Percentiles rank a stretch among this genome's conserved stretches.
Conservation (phyloP, 2,113 vertebrate genomes). For the Myotis lucifugus region DNA sequence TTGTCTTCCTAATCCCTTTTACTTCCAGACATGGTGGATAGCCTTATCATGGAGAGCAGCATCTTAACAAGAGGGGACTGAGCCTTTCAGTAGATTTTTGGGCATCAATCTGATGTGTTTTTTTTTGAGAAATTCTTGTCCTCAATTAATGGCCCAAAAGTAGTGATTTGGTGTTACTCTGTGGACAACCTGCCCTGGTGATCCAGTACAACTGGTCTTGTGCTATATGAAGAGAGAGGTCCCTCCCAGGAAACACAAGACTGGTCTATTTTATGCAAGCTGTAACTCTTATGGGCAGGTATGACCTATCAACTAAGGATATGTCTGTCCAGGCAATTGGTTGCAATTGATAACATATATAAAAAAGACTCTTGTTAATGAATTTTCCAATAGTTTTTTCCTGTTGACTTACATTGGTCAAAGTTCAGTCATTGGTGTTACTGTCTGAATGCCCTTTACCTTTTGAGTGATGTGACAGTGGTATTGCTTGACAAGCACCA, state of each 20-base stretch:
- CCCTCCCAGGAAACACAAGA: neutral
- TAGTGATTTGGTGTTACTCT: neutral
- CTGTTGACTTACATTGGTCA: neutral
- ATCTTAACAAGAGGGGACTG: neutral
- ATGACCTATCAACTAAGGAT: neutral
- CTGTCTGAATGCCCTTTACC: neutral
- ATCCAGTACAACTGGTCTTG: neutral
- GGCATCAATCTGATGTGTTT: neutral
- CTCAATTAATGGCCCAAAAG: neutral
- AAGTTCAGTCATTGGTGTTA: neutral
- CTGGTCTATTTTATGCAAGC: neutral
- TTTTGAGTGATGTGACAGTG: neutral
- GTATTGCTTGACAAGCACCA: neutral
- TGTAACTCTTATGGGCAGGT: neutral
- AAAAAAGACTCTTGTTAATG: conserved; percentile 3
- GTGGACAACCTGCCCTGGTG: neutral
- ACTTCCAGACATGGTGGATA: neutral
- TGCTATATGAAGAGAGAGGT: neutral
- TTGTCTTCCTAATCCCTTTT: neutral
- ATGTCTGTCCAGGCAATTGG: neutral
- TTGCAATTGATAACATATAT: neutral
- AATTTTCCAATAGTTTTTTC: conserved; percentile 14
- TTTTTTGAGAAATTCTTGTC: neutral
- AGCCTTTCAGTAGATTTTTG: neutral
- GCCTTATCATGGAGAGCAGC: neutral